Evolutionary conservation across 1,140 invertebrate species (phyloP).

Genomic region (Drosophila tropicalis): DNA sequence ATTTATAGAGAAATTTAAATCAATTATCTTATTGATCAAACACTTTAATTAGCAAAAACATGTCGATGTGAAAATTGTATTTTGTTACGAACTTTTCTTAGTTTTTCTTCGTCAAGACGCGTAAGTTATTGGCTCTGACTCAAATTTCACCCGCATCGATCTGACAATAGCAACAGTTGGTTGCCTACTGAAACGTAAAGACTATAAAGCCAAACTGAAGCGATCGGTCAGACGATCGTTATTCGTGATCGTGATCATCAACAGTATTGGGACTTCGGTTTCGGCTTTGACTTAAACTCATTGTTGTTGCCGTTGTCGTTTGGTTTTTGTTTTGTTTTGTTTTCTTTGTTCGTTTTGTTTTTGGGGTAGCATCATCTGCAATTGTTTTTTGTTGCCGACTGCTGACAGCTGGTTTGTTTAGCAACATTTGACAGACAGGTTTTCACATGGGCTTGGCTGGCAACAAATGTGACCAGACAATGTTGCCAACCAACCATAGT

Average conservation of each 20-base stretch:
- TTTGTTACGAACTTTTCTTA: conserved; percentile 21
- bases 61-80: not conserved
- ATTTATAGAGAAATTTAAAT: not conserved
- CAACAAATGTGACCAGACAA: conserved; percentile 23
- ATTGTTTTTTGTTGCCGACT: conserved; percentile 32
- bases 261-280: conserved; percentile 29
- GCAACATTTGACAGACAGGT: conserved; percentile 45
- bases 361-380: conserved; percentile 23
- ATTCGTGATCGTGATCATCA: conserved; percentile 23
- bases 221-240: conserved; percentile 20
- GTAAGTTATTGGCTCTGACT: conserved; percentile 1
- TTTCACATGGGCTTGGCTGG: conserved; percentile 14
- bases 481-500: not conserved
- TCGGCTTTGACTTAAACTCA: conserved; percentile 25
- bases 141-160: conserved; percentile 20
- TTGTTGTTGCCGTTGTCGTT: conserved; percentile 17
- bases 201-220: conserved; percentile 13
- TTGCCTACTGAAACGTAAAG: conserved; percentile 63
- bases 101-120: conserved; percentile 26
- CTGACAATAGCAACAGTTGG: conserved; percentile 73
- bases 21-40: conserved; percentile 28
- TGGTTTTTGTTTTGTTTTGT: conserved; percentile 7
- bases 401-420: conserved; percentile 42
- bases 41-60: conserved; percentile 36
- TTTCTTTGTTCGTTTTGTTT: conserved; percentile 16